phyloP scores from a whole-genome alignment of 2,888 invertebrate species.

The Keiferia lycopersicella region DNA sequence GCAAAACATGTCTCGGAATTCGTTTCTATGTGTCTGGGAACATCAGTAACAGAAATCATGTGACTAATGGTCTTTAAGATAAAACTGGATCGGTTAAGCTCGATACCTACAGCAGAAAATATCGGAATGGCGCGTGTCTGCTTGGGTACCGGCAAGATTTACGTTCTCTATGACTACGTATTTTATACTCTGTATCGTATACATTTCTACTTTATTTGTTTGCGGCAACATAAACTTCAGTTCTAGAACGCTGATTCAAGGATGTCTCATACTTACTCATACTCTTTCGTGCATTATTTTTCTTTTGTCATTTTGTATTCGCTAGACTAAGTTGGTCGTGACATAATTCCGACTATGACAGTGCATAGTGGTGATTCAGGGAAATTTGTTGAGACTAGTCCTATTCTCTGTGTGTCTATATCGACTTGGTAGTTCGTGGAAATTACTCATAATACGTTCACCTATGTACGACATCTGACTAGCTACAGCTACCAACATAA shows the following conservation, averaged over 20 bases:
- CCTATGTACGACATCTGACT: neutral
- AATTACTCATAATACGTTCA: constrained; percentile 12
- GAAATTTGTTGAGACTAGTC: neutral
- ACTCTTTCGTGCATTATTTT: neutral
- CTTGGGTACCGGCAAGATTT: neutral
- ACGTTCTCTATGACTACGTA: neutral
- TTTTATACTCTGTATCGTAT: neutral
- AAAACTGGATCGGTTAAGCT: constrained; percentile 43
- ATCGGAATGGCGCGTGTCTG: neutral
- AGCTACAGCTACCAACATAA: neutral
- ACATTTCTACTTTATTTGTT: neutral
- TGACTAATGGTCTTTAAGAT: constrained; percentile 70
- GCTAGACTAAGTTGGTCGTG: constrained; percentile 14
- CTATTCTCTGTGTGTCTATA: neutral
- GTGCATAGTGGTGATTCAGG: constrained; percentile 6
- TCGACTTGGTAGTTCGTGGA: neutral
- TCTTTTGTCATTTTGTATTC: constrained; percentile 29
- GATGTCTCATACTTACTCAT: neutral
- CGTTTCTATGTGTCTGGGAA: constrained; percentile 78
- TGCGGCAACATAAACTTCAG: constrained; percentile 7
- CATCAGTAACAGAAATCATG: constrained; percentile 77
- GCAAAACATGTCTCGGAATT: constrained; percentile 81
- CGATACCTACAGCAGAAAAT: neutral
- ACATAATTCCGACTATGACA: neutral
- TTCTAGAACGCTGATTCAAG: neutral